These are phyloP conservation scores for Ophion costatus DNA, from an alignment of 2,888 invertebrate genomes.

Conservation along the genomic window DNA sequence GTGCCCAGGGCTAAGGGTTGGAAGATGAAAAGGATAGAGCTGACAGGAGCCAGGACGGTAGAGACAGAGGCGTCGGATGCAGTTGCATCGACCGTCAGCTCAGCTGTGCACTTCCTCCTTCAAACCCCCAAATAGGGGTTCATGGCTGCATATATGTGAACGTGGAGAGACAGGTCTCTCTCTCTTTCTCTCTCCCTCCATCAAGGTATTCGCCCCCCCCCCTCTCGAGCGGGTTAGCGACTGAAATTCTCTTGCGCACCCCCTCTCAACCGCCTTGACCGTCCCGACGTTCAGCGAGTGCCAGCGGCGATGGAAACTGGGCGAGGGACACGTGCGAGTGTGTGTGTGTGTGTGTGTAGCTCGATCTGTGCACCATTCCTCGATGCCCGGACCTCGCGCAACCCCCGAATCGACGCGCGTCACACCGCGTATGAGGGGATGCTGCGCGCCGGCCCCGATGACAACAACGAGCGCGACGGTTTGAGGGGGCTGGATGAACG, in stretches of 20 bases:
- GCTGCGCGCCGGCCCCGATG: constrained; percentile 65
- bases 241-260: constrained; percentile 58
- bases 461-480: constrained; percentile 73
- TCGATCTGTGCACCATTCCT: constrained; percentile 64
- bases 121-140: constrained; percentile 55
- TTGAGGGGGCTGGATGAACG: constrained; percentile 82
- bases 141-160: constrained; percentile 35
- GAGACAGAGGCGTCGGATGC: constrained; percentile 78
- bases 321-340: constrained; percentile 23
- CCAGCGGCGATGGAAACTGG: not conserved
- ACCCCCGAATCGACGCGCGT: constrained; percentile 76
- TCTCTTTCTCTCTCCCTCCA: constrained; percentile 9
- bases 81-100: constrained; percentile 78
- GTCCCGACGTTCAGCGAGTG: constrained; percentile 32
- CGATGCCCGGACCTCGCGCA: constrained; percentile 82
- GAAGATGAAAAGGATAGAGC: constrained; percentile 40
- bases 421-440: constrained; percentile 50
- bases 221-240: constrained; percentile 42
- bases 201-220: constrained; percentile 33
- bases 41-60: constrained; percentile 53
- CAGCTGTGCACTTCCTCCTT: constrained; percentile 70
- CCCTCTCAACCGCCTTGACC: constrained; percentile 47
- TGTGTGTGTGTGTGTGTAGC: constrained; percentile 17
- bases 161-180: not conserved
- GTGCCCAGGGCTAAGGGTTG: constrained; percentile 1